Evolutionary conservation across 2,113 vertebrate species (phyloP).

Genomic region (Corythaeola cristata): DNA sequence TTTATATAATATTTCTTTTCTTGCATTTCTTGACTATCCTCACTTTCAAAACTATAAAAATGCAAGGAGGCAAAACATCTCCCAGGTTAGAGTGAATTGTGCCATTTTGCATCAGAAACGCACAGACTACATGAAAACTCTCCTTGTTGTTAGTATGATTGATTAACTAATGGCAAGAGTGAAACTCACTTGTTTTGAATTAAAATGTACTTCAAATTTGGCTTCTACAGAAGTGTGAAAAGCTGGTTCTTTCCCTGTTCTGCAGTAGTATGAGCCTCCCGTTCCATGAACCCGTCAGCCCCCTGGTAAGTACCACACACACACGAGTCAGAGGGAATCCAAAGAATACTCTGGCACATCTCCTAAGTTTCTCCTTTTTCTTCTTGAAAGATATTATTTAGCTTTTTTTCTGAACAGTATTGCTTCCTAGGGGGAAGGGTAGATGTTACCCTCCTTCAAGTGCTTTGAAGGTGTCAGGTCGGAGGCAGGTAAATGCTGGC

Average conservation of each 20-base stretch:
- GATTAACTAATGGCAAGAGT: background rate
- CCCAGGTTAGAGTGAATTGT: background rate
- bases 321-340: background rate
- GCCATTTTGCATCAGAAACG: background rate
- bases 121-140: background rate
- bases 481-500: background rate
- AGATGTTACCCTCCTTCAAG: background rate
- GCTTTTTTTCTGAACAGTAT: background rate
- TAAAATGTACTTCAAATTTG: conserved; percentile 19
- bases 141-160: background rate
- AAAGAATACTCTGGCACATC: background rate
- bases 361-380: background rate
- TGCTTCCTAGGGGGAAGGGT: background rate
- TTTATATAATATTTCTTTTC: background rate
- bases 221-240: conserved; percentile 90
- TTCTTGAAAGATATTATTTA: background rate
- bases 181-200: background rate
- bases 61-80: fast-evolving
- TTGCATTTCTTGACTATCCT: background rate
- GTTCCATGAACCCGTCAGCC: conserved; percentile 97
- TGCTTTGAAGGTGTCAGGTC: background rate
- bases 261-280: conserved; percentile 92
- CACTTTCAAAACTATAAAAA: background rate
- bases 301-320: conserved; percentile 80
- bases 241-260: conserved; percentile 89